Base-by-base conservation (phyloP, 2,113 vertebrate species). In the Hippopotamus amphibius region DNA sequence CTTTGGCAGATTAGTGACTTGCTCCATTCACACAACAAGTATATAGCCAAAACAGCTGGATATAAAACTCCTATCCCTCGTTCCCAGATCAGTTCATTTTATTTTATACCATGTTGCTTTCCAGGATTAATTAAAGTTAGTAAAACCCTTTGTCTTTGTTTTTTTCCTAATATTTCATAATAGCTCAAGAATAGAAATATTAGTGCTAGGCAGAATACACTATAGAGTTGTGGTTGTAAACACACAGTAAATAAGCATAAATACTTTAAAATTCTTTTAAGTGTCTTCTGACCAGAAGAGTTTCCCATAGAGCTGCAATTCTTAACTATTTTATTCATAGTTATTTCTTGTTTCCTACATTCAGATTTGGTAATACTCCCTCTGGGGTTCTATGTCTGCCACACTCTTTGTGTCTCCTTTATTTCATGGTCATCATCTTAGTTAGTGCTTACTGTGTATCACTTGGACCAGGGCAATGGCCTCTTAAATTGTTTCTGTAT, bases 131-230 rank as follows among this genome's bases (percentile, higher is more conserved):
- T 50, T 21, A 80, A 22, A 61, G 2, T 55, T 50, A 80, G 55
- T 59, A 68, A 94, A 95, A n/a, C 41, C 71, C 16, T n/a, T 53
- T 87, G 46, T 46, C 10, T 82, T 2, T 80, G 68, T 80, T 59
- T 53, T 28, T 53, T 9, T n/a, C 21, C 76, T 55, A 55, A 82
- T 37, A 65, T 43, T 57, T 59, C 87, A 65, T 28, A 91, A 57
- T 84, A 89, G 53, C 28, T 82, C 41, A 74, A 79, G 53, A 95
- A 61, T 43, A 87, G 72, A 95, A 90, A 90, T 74, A 50, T 81
- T 72, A 68, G 17, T 76, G 3, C 14, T 77, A 50, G 24, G n/a
- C 1, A 66, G 24, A 59, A 63, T 65, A 37, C 10, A 41, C 9
- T 28, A 15, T 53, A 14, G 22, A 85, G 3, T 43, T 43, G 53